Evolutionary conservation across 2,888 invertebrate species (phyloP).

Genomic region (Sminthurides aquaticus): DNA sequence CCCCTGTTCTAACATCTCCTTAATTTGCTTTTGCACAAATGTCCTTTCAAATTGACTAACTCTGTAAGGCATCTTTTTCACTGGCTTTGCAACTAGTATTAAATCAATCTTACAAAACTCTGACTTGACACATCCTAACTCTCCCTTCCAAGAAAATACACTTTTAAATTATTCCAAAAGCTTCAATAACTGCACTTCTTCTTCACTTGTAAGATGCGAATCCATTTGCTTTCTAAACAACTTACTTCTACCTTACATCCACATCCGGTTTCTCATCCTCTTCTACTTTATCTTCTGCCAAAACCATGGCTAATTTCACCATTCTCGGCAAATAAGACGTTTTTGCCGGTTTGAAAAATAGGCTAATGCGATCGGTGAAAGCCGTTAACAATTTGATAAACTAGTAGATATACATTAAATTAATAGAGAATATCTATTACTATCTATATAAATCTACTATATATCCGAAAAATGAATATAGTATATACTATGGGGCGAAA

Average conservation of each 20-base stretch:
- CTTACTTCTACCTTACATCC: background rate
- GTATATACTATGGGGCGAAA: no score
- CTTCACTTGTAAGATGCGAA: no score
- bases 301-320: background rate
- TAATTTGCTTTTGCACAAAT: background rate
- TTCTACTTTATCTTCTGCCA: background rate
- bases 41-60: conserved; percentile 1
- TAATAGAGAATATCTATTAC: no score
- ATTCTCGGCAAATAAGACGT: no score
- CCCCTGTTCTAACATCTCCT: background rate
- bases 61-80: background rate
- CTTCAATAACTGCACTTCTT: no score
- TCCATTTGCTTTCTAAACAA: conserved; percentile 26
- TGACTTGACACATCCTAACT: background rate
- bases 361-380: no score
- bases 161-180: background rate
- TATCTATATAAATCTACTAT: no score
- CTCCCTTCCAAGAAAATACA: conserved; percentile 4
- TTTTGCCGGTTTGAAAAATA: no score
- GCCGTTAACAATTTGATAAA: no score
- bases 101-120: conserved; percentile 5
- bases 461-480: no score
- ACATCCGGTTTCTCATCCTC: no score
- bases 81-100: background rate
- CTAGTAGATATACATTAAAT: no score